A percentile compares a stretch with the other conserved stretches of the same genome.
These are phyloP conservation scores for Ceratina australensis DNA, from an alignment of 1,140 invertebrate species.

Conservation along the genomic window DNA sequence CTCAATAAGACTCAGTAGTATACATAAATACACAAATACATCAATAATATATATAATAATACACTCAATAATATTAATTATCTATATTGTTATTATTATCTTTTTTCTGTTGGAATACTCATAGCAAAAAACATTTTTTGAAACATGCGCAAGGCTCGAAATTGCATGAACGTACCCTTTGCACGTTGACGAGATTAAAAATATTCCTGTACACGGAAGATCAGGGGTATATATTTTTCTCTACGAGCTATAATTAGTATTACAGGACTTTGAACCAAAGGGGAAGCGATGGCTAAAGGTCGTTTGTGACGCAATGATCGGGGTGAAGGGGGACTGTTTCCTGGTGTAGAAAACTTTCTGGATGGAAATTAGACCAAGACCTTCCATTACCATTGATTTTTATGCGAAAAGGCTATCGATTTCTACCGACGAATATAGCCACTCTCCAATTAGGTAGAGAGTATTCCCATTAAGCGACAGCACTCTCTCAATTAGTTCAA, in stretches of 20 bases:
- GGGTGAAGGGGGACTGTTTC: neutral
- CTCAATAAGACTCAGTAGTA: no score
- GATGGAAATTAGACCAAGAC: neutral
- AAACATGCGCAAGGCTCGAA: neutral
- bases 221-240: neutral
- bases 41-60: no score
- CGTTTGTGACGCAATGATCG: neutral
- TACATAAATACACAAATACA: no score
- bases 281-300: neutral
- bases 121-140: no score
- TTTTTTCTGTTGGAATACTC: no score
- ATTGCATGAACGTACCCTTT: no score
- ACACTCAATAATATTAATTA: no score
- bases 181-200: neutral
- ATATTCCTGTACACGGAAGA: neutral
- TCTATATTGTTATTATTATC: no score
- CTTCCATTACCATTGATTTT: conserved; percentile 29
- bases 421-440: neutral
- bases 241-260: neutral
- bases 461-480: conserved; percentile 23
- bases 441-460: neutral
- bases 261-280: neutral
- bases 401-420: conserved; percentile 19
- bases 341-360: neutral
- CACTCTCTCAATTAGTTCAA: conserved; percentile 48